Evolutionary conservation across 2,888 invertebrate species (phyloP).

Genomic region (Eueremaeus valkanovi): DNA sequence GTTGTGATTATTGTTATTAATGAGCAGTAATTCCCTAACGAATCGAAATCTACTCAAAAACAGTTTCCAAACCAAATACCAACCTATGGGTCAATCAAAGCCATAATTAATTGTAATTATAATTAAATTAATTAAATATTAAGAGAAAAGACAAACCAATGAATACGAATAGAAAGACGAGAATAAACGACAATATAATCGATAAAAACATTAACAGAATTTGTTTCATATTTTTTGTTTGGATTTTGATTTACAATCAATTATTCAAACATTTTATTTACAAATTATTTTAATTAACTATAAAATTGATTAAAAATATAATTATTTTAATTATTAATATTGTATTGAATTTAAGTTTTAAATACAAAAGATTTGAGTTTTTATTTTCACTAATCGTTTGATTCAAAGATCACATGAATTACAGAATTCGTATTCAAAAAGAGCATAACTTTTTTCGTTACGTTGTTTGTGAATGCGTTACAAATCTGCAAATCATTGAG

Average conservation of each 20-base stretch:
- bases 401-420: too few species aligned
- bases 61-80: slow-evolving; percentile 51
- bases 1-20: slow-evolving; percentile 34
- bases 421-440: too few species aligned
- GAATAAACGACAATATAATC: slow-evolving; percentile 46
- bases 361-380: too few species aligned
- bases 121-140: too few species aligned
- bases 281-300: not conserved
- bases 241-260: not conserved
- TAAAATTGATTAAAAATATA: not conserved
- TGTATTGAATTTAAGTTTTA: too few species aligned
- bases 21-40: slow-evolving; percentile 50
- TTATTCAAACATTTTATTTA: not conserved
- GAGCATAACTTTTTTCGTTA: not conserved
- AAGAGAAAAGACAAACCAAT: too few species aligned
- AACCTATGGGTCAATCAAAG: slow-evolving; percentile 44
- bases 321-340: not conserved
- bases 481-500: slow-evolving; percentile 18
- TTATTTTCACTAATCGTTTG: too few species aligned
- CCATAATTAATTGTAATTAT: not conserved
- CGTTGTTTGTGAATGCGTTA: not conserved
- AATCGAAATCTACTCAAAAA: slow-evolving; percentile 52
- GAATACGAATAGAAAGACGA: slow-evolving; percentile 40
- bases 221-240: slow-evolving; percentile 12
- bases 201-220: slow-evolving; percentile 16